phyloP scores from a whole-genome alignment of 2,113 vertebrate genomes.

The Paradisaea rubra region DNA sequence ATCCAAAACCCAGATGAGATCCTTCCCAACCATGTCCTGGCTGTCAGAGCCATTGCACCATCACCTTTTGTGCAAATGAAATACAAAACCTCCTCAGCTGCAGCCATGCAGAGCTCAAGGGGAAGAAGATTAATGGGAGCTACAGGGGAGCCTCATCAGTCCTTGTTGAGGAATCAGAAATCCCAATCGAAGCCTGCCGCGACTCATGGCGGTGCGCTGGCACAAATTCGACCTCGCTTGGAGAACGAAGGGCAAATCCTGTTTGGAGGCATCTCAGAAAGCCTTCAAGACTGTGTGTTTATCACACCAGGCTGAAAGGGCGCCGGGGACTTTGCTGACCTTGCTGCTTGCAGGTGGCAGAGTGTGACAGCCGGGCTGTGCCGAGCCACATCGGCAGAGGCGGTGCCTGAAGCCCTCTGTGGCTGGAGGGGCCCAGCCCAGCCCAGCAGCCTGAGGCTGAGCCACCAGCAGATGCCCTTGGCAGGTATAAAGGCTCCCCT shows the following conservation, averaged over 20 bases:
- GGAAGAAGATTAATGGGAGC: constrained; percentile 41
- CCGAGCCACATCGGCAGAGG: neutral
- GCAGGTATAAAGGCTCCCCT: neutral
- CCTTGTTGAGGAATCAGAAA: constrained; percentile 23
- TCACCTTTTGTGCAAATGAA: neutral
- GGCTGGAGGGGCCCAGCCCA: neutral
- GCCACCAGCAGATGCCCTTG: neutral
- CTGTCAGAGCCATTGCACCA: neutral
- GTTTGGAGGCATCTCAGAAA: neutral
- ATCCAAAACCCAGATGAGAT: neutral
- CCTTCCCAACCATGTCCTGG: neutral
- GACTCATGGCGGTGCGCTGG: neutral
- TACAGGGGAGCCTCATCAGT: neutral
- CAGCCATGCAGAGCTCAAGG: neutral
- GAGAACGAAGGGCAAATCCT: constrained; percentile 3
- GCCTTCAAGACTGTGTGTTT: neutral
- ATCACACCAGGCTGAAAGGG: neutral
- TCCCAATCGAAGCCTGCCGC: neutral
- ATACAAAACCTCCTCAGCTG: neutral
- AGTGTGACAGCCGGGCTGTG: accelerated
- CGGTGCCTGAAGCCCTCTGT: neutral
- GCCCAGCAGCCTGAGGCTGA: neutral
- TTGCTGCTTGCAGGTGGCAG: neutral
- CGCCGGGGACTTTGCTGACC: neutral
- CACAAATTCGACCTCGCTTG: neutral